Conservation (phyloP, 2,797 vertebrate genomes). For the Halcyon badia region DNA sequence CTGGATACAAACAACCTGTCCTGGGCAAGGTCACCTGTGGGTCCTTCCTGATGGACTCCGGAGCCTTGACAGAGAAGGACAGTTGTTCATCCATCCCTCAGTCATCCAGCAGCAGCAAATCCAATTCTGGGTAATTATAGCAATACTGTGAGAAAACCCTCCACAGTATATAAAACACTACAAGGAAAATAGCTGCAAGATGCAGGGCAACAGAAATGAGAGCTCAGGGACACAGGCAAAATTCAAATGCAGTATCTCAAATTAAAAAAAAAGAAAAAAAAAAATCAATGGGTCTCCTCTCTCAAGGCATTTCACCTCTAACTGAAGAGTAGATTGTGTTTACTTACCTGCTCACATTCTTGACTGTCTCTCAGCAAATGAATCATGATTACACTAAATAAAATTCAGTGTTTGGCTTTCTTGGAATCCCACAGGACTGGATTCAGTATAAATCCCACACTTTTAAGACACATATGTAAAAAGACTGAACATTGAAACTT, state of each 20-base stretch:
- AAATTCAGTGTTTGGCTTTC: background rate
- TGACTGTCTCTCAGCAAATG: constrained; percentile 12
- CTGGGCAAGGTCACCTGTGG: background rate
- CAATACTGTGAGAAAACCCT: background rate
- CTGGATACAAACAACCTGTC: background rate
- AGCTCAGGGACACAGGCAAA: constrained; percentile 19
- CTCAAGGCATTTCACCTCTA: constrained; percentile 40
- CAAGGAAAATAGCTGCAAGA: background rate
- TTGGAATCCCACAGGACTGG: background rate
- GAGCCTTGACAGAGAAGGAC: background rate
- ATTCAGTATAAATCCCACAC: background rate
- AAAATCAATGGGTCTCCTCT: background rate
- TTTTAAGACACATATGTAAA: background rate
- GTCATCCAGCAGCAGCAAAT: background rate
- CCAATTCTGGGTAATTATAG: background rate
- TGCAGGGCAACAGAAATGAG: background rate
- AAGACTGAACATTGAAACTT: background rate
- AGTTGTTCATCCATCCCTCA: background rate
- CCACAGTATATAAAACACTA: background rate
- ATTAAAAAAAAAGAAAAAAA: background rate
- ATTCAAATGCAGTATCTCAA: background rate
- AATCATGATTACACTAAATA: background rate
- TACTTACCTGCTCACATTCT: constrained; percentile 3
- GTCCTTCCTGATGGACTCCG: background rate
- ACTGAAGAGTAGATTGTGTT: constrained; percentile 56